Conservation (phyloP, 2,113 vertebrate species). For the Erythrocercus mccallii region DNA sequence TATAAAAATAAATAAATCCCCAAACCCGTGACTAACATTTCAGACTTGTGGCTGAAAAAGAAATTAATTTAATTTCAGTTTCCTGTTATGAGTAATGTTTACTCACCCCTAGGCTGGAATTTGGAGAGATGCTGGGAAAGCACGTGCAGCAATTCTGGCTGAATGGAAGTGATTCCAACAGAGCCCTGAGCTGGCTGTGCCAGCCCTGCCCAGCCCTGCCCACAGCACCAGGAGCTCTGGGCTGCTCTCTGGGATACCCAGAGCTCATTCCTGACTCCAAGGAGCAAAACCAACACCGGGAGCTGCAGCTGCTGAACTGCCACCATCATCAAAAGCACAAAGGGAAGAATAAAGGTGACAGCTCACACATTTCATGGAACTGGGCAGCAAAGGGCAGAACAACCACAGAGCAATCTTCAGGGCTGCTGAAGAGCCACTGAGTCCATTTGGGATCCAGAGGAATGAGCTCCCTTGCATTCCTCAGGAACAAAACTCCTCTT, state of each 20-base stretch:
- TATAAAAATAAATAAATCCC: neutral
- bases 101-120: neutral
- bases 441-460: neutral
- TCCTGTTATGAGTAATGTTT: neutral
- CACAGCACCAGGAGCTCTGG: neutral
- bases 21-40: neutral
- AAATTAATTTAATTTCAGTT: neutral
- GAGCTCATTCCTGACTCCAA: neutral
- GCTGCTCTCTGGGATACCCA: neutral
- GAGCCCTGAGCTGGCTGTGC: too few species aligned
- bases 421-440: neutral
- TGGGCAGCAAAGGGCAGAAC: neutral
- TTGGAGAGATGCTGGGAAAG: neutral
- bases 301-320: neutral
- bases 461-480: neutral
- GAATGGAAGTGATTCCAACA: rapidly evolving
- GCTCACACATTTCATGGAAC: neutral
- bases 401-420: too few species aligned
- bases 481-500: neutral
- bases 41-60: neutral
- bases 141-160: neutral
- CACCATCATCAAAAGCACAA: too few species aligned
- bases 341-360: neutral
- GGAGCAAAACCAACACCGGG: neutral
- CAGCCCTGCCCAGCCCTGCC: too few species aligned